These are phyloP conservation scores for Pseudotriccus pelzelni DNA, from an alignment of 2,797 vertebrate species.

Conservation along the genomic window DNA sequence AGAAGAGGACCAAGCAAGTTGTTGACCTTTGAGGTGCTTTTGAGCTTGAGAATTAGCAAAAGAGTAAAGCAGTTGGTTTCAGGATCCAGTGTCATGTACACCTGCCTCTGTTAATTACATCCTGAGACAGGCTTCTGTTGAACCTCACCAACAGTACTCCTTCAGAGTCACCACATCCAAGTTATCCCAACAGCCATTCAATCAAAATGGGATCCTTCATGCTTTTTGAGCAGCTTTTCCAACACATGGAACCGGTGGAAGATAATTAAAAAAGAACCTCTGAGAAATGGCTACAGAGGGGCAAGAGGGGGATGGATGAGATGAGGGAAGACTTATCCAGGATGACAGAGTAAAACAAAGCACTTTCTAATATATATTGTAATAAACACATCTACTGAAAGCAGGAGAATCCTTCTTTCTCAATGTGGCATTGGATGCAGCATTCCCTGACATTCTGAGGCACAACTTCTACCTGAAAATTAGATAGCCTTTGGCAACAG, in stretches of 20 bases:
- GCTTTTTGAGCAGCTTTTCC: neutral
- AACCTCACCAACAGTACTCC: neutral
- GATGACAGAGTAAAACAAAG: neutral
- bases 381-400: neutral
- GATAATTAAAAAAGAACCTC: neutral
- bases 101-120: neutral
- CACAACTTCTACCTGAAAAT: neutral
- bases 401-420: neutral
- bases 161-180: neutral
- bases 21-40: neutral
- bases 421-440: fast-evolving
- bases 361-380: neutral
- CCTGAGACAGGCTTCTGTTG: neutral
- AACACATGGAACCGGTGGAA: neutral
- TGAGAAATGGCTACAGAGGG: neutral
- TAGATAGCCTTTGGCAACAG: neutral
- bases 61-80: neutral
- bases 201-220: neutral
- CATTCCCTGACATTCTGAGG: neutral
- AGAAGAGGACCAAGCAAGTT: neutral
- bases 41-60: neutral
- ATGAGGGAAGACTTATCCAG: neutral
- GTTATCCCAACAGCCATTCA: neutral
- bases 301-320: neutral
- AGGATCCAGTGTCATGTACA: neutral